These are phyloP conservation scores for Acrobeloides nanus DNA, from an alignment of 2,888 invertebrate species.

Conservation along the genomic window DNA sequence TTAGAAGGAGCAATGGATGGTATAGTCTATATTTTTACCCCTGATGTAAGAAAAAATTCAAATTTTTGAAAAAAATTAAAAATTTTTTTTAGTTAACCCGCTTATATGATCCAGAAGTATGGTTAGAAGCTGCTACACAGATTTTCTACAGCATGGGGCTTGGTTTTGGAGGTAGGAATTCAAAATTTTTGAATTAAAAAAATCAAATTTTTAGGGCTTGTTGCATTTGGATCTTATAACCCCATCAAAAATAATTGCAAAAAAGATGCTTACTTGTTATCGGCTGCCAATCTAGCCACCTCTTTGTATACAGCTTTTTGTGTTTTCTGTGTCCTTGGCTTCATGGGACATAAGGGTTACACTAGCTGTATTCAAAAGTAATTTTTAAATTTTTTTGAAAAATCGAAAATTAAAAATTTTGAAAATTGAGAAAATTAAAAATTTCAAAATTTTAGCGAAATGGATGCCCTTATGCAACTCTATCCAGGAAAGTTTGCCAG, in stretches of 20 bases:
- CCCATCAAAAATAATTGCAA: slow-evolving; percentile 88
- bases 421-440: slow-evolving; percentile 11
- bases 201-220: slow-evolving; percentile 60
- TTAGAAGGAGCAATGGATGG: slow-evolving; percentile 78
- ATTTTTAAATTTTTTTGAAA: slow-evolving; percentile 47
- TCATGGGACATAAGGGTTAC: slow-evolving; percentile 84
- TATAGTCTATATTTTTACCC: slow-evolving; percentile 80
- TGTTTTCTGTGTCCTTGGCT: slow-evolving; percentile 87
- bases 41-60: slow-evolving; percentile 65
- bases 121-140: slow-evolving; percentile 92
- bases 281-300: slow-evolving; percentile 75
- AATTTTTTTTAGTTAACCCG: slow-evolving; percentile 67
- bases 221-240: slow-evolving; percentile 73
- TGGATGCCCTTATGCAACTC: slow-evolving; percentile 26
- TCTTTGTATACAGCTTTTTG: slow-evolving; percentile 89
- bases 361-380: slow-evolving; percentile 72
- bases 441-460: slow-evolving; percentile 28
- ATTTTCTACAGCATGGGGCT: slow-evolving; percentile 91
- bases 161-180: slow-evolving; percentile 72
- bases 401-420: slow-evolving; percentile 1
- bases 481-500: slow-evolving; percentile 30
- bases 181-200: not conserved
- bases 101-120: slow-evolving; percentile 76
- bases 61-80: slow-evolving; percentile 1
- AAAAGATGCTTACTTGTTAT: slow-evolving; percentile 79